phyloP scores from a whole-genome alignment of 2,888 invertebrate genomes.

The Stenotaenia linearis region DNA sequence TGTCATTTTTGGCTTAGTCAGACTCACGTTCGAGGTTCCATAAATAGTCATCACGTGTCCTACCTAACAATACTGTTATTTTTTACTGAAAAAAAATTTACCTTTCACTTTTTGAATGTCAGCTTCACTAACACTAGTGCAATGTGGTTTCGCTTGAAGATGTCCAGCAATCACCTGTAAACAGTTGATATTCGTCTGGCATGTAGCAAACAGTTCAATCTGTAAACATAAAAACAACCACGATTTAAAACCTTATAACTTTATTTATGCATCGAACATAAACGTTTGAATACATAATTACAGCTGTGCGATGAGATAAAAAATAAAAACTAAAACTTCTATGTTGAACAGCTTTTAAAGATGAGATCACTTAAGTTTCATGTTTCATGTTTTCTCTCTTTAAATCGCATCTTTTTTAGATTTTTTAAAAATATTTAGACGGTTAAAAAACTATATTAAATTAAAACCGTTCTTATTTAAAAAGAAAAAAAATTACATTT shows the following conservation, averaged over 20 bases:
- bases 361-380: not conserved
- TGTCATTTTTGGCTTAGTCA: not conserved
- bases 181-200: slow-evolving; percentile 78
- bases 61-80: not conserved
- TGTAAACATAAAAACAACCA: slow-evolving; percentile 51
- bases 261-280: too few relatives aligned
- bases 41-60: not conserved
- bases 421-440: not conserved
- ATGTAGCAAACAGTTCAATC: slow-evolving; percentile 78
- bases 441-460: not conserved
- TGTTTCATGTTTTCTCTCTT: too few relatives aligned
- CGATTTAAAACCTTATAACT: too few relatives aligned
- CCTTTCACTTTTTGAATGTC: slow-evolving; percentile 28
- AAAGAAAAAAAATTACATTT: not conserved
- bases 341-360: too few relatives aligned
- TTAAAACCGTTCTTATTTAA: not conserved
- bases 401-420: too few relatives aligned
- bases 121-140: not conserved
- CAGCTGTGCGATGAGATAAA: not conserved
- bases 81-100: not conserved
- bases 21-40: not conserved
- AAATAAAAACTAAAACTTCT: too few relatives aligned
- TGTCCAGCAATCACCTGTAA: slow-evolving; percentile 58
- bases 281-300: slow-evolving; percentile 38
- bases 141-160: not conserved